Evolutionary conservation across 2,797 vertebrate species (phyloP).

Genomic region (Heteromormyrus szaboi): DNA sequence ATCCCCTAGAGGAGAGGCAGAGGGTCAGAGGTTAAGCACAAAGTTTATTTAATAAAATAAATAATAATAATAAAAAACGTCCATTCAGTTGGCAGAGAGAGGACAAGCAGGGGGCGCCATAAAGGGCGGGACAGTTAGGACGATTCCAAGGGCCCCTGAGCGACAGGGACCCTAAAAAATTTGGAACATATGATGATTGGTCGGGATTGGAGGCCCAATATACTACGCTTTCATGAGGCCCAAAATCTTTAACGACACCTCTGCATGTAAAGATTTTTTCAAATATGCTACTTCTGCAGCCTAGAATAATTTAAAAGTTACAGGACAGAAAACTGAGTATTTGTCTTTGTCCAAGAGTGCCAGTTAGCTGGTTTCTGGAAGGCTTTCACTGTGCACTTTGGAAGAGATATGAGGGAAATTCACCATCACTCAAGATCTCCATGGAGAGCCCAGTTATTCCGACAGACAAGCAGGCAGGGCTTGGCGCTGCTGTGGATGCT

Average conservation of each 20-base stretch:
- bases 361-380: background rate
- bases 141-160: background rate
- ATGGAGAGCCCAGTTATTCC: background rate
- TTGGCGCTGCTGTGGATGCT: background rate
- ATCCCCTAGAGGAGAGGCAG: slow-evolving; percentile 70
- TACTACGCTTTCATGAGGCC: background rate
- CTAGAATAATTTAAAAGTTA: background rate
- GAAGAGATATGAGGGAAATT: background rate
- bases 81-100: background rate
- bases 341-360: background rate
- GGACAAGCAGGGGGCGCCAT: background rate
- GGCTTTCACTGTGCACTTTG: background rate
- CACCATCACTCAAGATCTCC: background rate
- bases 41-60: background rate
- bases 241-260: background rate
- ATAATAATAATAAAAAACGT: background rate
- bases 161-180: background rate
- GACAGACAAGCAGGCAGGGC: background rate
- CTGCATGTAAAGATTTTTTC: background rate
- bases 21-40: background rate
- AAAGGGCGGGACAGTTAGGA: background rate
- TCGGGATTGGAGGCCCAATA: background rate
- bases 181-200: background rate
- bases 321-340: background rate
- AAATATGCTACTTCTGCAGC: background rate